Evolutionary conservation across 2,113 vertebrate genomes (phyloP), one percentile per base, ranked within the genome.

Genomic region (Pantherophis guttatus): DNA sequence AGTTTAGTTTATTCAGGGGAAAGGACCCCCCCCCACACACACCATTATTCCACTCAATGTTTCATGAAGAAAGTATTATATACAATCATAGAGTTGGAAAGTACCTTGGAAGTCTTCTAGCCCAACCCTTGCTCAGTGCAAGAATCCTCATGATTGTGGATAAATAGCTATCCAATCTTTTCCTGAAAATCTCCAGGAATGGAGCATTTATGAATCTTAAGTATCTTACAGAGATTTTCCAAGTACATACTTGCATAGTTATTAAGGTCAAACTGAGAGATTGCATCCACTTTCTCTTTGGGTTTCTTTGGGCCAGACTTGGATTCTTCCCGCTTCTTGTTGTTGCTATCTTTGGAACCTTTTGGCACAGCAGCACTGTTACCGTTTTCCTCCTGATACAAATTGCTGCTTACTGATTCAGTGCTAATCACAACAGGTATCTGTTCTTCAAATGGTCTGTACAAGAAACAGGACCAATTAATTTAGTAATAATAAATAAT

Each of bases 241-340:
- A 57, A 91, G n/a, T 75, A 97, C 99, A 95, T 97, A 99, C 99
- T 99, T 97, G 99, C 99, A 55, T 99, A 99, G 97, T 99, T 99
- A 97, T 99, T 99, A 92, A 99, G 99, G 96, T 99, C 99, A 97
- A 99, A 99, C 93, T 99, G 99, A 91, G 99, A 99, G 23, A 99
- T 98, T 0, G 99, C 99, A 93, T 99, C 99, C 93, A 98, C 98
- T 97, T 99, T 99, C 96, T 99, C 99, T 96, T 99, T 99, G 89
- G 99, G 98, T 95, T 99, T 99, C 97, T 99, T 99, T 48, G 98
- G 97, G 5, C 98, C 98, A 94, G 98, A 97, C 94, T 99, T 99
- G 70, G 98, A 96, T 6, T 99, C 99, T 55, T 99, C 99, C 97
- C 98, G 99, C 94, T 99, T 99, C 65, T 99, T 99, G 39, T 97